Base-by-base conservation (phyloP, 2,888 invertebrate genomes). In the Plagodis pulveraria region DNA sequence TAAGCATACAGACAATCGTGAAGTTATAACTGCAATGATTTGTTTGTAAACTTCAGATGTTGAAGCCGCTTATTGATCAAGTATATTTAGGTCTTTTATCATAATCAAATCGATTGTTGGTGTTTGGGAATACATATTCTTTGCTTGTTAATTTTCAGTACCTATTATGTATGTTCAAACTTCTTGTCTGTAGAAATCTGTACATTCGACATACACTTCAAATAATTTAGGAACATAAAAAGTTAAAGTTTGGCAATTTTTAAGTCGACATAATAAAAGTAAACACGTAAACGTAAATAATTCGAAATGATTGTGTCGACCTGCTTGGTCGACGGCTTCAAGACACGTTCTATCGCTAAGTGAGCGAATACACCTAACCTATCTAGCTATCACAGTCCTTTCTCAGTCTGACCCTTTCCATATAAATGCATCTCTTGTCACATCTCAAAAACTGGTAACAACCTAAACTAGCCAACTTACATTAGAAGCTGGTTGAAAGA, bases 351-450 rank as follows among this genome's bases (percentile, higher is more conserved):
- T 84, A 83, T 86, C 86, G 83, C 90, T 89, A 89, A 89, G 81
- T 87, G 90, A 91, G 91, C 89, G 91, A 84, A 81, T 81, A 84
- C 83, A 80, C 84, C 87, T 92, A 89, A 89, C 89, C 84, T 92
- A 91, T 73, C 89, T 89, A 87, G 83, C 90, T 92, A 92, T 92
- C 92, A 92, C 92, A 92, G 92, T 92, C 91, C 92, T 87, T 86
- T 88, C 89, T 92, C 92, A 92, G 92, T 92, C 92, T 89, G 91
- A 90, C 87, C 91, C 90, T 85, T 91, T 87, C 89, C 91, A 72
- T 71, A 77, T 89, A 90, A 91, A 91, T 89, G 91, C 89, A 86
- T 88, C 81, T 84, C 88, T 52, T 48, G 80, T 80, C 84, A 83
- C 86, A 84, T 87, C 86, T 81, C 84, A 80, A 88, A 81, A 84